Evolutionary conservation across 2,888 invertebrate genomes (phyloP), one percentile per base, ranked within the genome.

Genomic region (Drosophila antonietae): DNA sequence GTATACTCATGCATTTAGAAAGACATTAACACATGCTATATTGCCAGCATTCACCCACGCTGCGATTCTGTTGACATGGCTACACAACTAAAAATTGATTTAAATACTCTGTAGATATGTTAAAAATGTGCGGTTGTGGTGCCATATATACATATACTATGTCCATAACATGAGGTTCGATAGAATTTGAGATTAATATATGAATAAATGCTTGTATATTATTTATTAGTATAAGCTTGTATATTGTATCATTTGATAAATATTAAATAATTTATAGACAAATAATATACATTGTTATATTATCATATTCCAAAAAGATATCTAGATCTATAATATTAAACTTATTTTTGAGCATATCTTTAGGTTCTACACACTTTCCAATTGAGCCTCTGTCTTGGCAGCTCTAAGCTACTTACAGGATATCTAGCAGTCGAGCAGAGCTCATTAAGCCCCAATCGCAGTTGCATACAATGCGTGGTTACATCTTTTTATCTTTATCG

Each of bases 21-120:
- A 51, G 35, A 35, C 51, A 35, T 35, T 20, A 51, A 20, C 33
- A 51, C 51, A 35, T 20, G 18, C 35, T n/a, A 37, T 23, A n/a
- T 9, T 3, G 23, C 12, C 44, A 68, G 63, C 65, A 56, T 43
- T 60, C 68, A 53, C 80, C 77, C 74, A 80, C 80, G 69, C 59
- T 60, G 60, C 57, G 72, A 75, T 79, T 78, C 71, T 71, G 64
- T 56, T 43, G 55, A 55, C 56, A 83, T 66, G 58, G 44, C 47
- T 20, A 55, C 63, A 73, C 63, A 73, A 57, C 63, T 62, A 75
- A 81, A 79, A 35, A 80, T 69, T 80, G 67, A 79, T 69, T 69
- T 69, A 46, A 28, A 47, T 58, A 59, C 28, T 43, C 62, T 73
- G 61, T 62, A 53, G 0, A 7, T 14, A 4, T 8, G 12, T 2